phyloP scores from a whole-genome alignment of 2,113 vertebrate genomes.

The Athene noctua region DNA sequence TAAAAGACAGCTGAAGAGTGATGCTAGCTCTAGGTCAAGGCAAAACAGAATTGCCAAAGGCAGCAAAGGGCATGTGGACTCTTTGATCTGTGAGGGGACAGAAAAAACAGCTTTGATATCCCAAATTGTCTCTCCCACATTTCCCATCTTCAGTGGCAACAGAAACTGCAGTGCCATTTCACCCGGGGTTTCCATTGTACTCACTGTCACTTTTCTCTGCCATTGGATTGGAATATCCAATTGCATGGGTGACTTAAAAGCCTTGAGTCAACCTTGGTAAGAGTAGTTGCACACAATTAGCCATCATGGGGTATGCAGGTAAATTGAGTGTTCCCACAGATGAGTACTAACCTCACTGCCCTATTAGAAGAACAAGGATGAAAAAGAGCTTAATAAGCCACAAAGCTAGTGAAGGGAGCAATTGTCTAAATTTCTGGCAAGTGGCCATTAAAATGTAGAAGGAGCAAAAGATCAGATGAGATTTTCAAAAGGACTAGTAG shows the following conservation, averaged over 20 bases:
- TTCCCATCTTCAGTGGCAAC: not conserved
- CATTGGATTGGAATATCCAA: not conserved
- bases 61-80: not conserved
- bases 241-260: not conserved
- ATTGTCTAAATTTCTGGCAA: not conserved
- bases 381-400: not conserved
- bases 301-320: not conserved
- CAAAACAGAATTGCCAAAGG: not conserved
- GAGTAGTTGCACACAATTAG: not conserved
- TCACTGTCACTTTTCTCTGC: not conserved
- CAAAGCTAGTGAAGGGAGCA: not conserved
- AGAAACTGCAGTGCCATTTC: not conserved
- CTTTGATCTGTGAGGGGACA: not conserved
- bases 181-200: rapidly evolving
- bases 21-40: not conserved
- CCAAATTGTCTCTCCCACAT: not conserved
- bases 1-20: not conserved
- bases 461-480: not conserved
- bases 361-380: not conserved
- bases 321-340: not conserved
- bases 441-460: not conserved
- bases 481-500: not conserved
- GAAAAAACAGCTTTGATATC: not conserved
- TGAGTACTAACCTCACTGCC: not conserved
- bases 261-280: not conserved